Evolutionary conservation across 53 echinoderm and acorn worm species (phyloP).

Genomic region (Zoroaster sp.): DNA sequence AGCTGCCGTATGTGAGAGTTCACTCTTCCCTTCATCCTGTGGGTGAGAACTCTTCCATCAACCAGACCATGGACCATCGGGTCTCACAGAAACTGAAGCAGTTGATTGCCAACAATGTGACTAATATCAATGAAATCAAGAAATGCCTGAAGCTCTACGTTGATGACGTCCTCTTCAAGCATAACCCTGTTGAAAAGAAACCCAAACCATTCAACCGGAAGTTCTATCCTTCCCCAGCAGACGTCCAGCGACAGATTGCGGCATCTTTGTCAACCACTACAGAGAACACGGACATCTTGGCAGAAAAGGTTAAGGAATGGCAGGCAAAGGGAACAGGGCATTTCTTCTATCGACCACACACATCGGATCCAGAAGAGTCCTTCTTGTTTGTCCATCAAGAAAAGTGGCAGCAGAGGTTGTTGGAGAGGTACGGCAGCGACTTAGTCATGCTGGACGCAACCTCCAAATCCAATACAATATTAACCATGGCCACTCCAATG

Average conservation of each 20-base stretch:
- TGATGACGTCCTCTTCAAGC: constrained; percentile 56
- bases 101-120: constrained; percentile 54
- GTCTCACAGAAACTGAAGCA: constrained; percentile 46
- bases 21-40: constrained; percentile 49
- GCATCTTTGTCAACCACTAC: not conserved
- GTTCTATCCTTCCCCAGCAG: constrained; percentile 53
- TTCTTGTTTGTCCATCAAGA: constrained; percentile 47
- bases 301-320: constrained; percentile 33
- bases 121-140: constrained; percentile 48
- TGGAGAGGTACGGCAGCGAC: constrained; percentile 43
- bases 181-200: constrained; percentile 50
- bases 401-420: constrained; percentile 49
- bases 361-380: not conserved
- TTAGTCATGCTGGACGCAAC: constrained; percentile 57
- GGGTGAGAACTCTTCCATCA: constrained; percentile 26
- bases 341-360: constrained; percentile 31
- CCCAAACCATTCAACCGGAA: constrained; percentile 50
- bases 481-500: constrained; percentile 30
- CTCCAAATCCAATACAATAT: constrained; percentile 26
- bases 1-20: constrained; percentile 37
- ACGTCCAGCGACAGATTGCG: constrained; percentile 35
- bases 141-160: constrained; percentile 47
- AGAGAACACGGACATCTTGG: constrained; percentile 27
- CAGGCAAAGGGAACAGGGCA: not conserved
- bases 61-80: constrained; percentile 46